Percentiles rank a stretch among this genome's conserved stretches.
These are phyloP conservation scores for Trachelipus rathkii DNA, from an alignment of 1,140 invertebrate species.

Conservation along the genomic window DNA sequence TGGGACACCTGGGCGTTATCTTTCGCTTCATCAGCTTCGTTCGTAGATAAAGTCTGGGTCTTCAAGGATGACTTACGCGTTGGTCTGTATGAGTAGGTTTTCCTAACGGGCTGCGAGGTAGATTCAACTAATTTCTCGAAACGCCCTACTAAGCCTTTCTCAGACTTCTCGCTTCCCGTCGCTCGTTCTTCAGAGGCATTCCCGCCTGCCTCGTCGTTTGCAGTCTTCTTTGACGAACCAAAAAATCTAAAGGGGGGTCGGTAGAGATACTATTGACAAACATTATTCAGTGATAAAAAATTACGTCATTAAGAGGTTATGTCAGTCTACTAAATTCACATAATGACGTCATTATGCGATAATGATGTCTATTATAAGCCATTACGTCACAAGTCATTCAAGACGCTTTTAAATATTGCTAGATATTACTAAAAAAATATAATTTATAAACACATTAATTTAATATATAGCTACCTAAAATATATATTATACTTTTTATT, in stretches of 20 bases:
- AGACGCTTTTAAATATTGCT: too few relatives aligned
- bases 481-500: too few relatives aligned
- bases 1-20: neutral
- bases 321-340: too few relatives aligned
- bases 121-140: conserved; percentile 4
- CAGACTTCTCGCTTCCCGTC: neutral
- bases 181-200: neutral
- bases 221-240: neutral
- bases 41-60: neutral
- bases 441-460: too few relatives aligned
- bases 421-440: too few relatives aligned
- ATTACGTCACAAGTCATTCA: too few relatives aligned
- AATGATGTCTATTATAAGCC: too few relatives aligned
- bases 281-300: too few relatives aligned
- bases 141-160: neutral
- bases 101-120: neutral
- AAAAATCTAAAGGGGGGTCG: neutral
- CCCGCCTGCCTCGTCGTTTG: neutral
- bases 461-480: too few relatives aligned
- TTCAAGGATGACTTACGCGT: neutral
- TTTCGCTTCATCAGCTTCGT: neutral
- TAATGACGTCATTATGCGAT: too few relatives aligned
- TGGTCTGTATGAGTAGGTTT: neutral
- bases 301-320: too few relatives aligned
- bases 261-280: neutral